A percentile compares a stretch with the other conserved stretches of the same genome.
Evolutionary conservation across 2,888 invertebrate genomes (phyloP).

Genomic region (Cephus runcator): DNA sequence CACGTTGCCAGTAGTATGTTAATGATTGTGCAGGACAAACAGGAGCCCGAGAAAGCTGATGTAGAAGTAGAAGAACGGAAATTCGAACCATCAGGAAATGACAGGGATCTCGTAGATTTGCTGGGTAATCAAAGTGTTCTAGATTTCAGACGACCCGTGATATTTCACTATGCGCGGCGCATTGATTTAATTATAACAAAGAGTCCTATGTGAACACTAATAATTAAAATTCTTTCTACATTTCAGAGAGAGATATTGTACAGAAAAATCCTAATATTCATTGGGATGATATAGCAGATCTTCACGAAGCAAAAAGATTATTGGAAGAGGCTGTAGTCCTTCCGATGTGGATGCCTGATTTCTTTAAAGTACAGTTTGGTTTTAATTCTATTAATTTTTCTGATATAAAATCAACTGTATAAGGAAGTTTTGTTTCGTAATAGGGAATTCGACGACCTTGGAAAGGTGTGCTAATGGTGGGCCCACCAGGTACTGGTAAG

Average conservation of each 20-base stretch:
- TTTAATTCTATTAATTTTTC: background rate
- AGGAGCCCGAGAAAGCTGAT: constrained; percentile 76
- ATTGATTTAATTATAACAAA: background rate
- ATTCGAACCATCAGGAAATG: constrained; percentile 87
- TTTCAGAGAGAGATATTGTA: constrained; percentile 89
- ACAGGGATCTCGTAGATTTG: constrained; percentile 93
- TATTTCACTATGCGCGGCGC: constrained; percentile 65
- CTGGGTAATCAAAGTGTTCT: constrained; percentile 86
- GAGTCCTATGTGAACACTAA: background rate
- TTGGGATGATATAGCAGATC: constrained; percentile 95
- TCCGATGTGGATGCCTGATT: constrained; percentile 98
- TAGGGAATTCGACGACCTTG: constrained; percentile 94
- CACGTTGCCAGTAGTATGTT: background rate
- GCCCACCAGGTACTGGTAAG: constrained; percentile 94
- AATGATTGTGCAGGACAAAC: constrained; percentile 66
- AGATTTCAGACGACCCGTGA: constrained; percentile 97
- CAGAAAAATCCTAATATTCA: constrained; percentile 96
- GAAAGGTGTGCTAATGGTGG: constrained; percentile 96
- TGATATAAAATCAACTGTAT: background rate
- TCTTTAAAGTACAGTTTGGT: constrained; percentile 81
- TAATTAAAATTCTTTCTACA: constrained; percentile 5
- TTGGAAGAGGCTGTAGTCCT: constrained; percentile 97
- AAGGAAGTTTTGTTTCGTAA: background rate
- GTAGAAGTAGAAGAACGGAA: constrained; percentile 78
- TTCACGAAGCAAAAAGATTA: constrained; percentile 88